Percentiles rank a stretch among this genome's conserved stretches.
Conservation (phyloP, 2,113 vertebrate genomes). For the Lepus timidus region DNA sequence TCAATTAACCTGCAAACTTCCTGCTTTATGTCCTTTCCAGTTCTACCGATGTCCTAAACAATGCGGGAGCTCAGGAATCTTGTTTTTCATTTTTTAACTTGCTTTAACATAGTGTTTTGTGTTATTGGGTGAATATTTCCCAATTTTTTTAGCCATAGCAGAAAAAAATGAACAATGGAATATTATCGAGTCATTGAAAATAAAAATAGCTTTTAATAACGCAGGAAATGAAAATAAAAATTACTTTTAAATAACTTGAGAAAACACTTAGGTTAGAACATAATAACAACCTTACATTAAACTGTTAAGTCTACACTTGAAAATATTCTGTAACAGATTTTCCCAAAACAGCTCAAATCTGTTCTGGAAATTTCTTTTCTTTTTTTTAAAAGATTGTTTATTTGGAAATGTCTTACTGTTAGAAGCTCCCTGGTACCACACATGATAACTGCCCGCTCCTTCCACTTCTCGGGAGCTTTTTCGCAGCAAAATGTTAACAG, state of each 20-base stretch:
- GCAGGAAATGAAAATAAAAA: slow-evolving; percentile 50
- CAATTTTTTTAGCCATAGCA: background rate
- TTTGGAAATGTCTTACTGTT: too few species aligned
- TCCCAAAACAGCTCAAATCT: background rate
- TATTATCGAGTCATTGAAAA: slow-evolving; percentile 42
- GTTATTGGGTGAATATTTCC: background rate
- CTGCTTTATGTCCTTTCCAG: background rate
- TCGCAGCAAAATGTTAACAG: background rate
- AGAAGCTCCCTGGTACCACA: background rate
- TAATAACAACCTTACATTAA: background rate
- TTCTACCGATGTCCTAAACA: background rate
- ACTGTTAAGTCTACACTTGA: background rate
- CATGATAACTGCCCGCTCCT: background rate
- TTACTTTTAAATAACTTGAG: slow-evolving; percentile 53
- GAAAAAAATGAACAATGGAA: background rate
- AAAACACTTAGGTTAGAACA: background rate
- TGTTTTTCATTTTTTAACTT: background rate
- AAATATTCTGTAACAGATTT: slow-evolving; percentile 10
- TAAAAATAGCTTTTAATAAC: slow-evolving; percentile 39
- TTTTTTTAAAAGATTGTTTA: too few species aligned
- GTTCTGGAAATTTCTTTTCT: background rate
- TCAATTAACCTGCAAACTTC: background rate
- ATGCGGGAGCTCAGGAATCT: background rate
- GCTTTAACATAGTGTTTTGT: background rate
- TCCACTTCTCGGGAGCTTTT: background rate